Evolutionary conservation across 2,113 vertebrate species (phyloP), one percentile per base, ranked within the genome.

Genomic region (Cavia porcellus): DNA sequence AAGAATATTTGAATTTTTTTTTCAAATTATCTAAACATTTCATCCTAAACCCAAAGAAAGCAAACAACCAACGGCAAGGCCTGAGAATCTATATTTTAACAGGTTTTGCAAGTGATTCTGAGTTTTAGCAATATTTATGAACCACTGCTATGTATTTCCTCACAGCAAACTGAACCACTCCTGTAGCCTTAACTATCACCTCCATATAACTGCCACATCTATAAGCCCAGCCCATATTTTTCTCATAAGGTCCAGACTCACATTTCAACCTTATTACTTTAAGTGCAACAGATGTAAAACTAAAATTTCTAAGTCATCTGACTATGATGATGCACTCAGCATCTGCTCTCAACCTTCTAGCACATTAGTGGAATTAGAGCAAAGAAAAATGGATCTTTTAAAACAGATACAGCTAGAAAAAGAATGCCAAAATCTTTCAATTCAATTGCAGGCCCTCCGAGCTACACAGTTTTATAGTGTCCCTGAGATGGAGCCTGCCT

Each of bases 131-230:
- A 28, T 88, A 90, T 83, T 84, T 91, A 95, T 92, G 15, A 92
- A 81, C 38, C 20, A 10, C 7, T 95, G 45, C 42, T 90, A 25
- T 86, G 72, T 75, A 47, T 77, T 86, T 89, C 82, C 57, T 30
- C 38, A 85, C 64, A 68, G 25, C 87, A 52, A 93, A 62, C 25
- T 81, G 59, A 86, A 74, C 42, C 87, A 91, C 45, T 66, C 11
- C 59, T 61, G 30, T 62, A 82, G 72, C 59, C 96, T 95, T 45
- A 75, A 57, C 17, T 47, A 85, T 61, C 32, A 86, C 20, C 32
- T 86, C 86, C 86, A 95, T 25, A 50, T 70, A 93, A 93, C 4
- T 62, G 72, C 52, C 68, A 95, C 89, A 93, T 89, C n/a, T 91
- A 64, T 7, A 92, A 42, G 13, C 61, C 24, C 30, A 66, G 38